Base-by-base conservation (phyloP, 2,113 vertebrate genomes). In the Deroptyus accipitrinus region DNA sequence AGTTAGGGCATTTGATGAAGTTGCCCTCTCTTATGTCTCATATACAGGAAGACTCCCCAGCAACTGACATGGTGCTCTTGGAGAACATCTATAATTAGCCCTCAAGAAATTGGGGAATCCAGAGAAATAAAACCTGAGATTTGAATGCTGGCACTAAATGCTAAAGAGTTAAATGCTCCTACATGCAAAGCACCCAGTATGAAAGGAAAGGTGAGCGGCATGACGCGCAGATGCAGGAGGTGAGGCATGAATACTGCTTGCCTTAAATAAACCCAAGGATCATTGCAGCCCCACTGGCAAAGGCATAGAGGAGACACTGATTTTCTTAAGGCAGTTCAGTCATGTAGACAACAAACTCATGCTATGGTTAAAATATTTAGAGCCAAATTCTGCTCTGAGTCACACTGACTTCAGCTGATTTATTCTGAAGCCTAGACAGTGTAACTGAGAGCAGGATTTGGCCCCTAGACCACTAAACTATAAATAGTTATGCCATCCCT, bases 291-390 rank as follows among this genome's bases (percentile, higher is more conserved):
- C 93, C 68, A 1, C 54, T 13, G 96, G 94, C 95, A 96, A 97
- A 92, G 93, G 62, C 96, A 91, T 63, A 95, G 90, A 91, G 90
- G 87, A 92, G 92, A 68, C 87, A 54, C 82, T 30, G 78, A n/a
- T 67, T 93, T 31, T 95, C 96, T 94, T 46, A 83, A 54, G 96
- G 95, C 93, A 0, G 7, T 67, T 73, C 95, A 96, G 59, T 94
- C 94, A 88, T 93, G 91, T 91, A 87, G 92, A 95, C 93, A 95
- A 42, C 59, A 86, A 94, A 86, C 85, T 91, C 93, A 90, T 77
- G 89, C 81, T 85, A 11, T 59, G 42, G 78, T 83, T 88, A 49
- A 88, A 90, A 80, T 70, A 51, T 83, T 86, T 63, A 37, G 51
- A 91, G 92, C 59, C 92, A 95, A 76, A 83, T 86, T 67, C 90